Base-by-base conservation (phyloP, 2,797 vertebrate genomes). In the Bradypodion pumilum region DNA sequence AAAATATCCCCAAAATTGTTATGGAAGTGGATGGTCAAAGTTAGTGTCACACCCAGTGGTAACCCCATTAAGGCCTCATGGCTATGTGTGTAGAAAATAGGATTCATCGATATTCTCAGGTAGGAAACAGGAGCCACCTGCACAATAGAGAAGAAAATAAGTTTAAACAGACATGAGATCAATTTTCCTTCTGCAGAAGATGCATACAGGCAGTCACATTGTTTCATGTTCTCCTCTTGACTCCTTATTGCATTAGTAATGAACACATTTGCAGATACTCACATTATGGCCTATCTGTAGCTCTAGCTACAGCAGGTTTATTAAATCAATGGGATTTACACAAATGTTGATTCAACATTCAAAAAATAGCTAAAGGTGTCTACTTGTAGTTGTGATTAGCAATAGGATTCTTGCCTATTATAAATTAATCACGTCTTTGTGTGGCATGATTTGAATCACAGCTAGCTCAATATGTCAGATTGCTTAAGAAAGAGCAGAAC, bases 101-200 rank as follows among this genome's bases (percentile, higher is more conserved):
- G 98, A 86, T 95, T 96, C 91, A 96, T 96, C 83, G 96, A 98
- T 89, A 98, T 94, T 87, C 97, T 96, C 78, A 99, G 91, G 79
- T 99, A 99, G 1, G 98, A 98, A 84, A 99, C 95, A 6, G 98
- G 97, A 40, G 96, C 95, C 85, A 99, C 99, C 98, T 99, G 92
- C 66, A 73, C 80, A 73, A 81, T 19, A 82, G 0, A 0, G 37
- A 70, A 42, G 37, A 40, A 70, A 68, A n/a, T 27, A 87, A 37
- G 1, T 59, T 78, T 83, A 87, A 75, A 25, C 3, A 37, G 44
- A 81, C 62, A 27, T 73, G 12, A 75, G 65, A 78, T 35, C 1
- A 1, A 0, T 70, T 83, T 82, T 79, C 60, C 46, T 0, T 3
- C n/a, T 83, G 56, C 0, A 19, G 1, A 40, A 21, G 1, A 13